Percentiles rank a stretch among this genome's conserved stretches.
Conservation (phyloP, 1,140 invertebrate species). For the Cydia fagiglandana region DNA sequence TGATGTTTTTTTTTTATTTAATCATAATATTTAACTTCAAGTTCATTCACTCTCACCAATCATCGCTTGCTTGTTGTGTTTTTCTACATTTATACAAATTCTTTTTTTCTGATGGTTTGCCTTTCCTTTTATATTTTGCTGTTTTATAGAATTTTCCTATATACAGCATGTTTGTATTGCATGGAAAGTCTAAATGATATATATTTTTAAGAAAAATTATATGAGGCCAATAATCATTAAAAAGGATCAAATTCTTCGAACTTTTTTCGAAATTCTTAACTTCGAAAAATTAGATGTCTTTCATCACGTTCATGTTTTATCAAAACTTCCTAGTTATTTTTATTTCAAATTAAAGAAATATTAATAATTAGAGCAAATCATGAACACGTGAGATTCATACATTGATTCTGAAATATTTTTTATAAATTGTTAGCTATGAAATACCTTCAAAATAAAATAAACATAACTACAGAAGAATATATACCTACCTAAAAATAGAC, state of each 20-base stretch:
- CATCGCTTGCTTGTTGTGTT: conserved; percentile 67
- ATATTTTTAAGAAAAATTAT: not conserved
- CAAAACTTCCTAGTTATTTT: too few relatives aligned
- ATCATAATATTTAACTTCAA: not conserved
- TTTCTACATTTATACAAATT: conserved; percentile 16
- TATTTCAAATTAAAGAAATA: not conserved
- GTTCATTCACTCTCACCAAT: conserved; percentile 45
- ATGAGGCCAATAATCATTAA: not conserved
- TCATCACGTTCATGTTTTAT: too few relatives aligned
- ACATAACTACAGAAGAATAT: not conserved
- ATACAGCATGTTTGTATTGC: conserved; percentile 16
- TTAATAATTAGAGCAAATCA: not conserved
- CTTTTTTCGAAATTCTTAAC: too few relatives aligned
- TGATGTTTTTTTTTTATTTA: not conserved
- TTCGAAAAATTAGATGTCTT: too few relatives aligned
- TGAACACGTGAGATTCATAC: not conserved
- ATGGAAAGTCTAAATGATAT: conserved; percentile 4
- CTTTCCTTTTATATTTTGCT: conserved; percentile 26
- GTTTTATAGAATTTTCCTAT: conserved; percentile 32
- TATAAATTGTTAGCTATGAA: not conserved
- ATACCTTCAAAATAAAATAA: not conserved
- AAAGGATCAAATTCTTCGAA: not conserved
- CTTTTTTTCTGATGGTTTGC: conserved; percentile 12
- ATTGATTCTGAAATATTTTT: not conserved
- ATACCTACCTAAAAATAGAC: too few relatives aligned